Evolutionary conservation across 2,888 invertebrate genomes (phyloP), one percentile per base, ranked within the genome.

Genomic region (Hyles lineata): DNA sequence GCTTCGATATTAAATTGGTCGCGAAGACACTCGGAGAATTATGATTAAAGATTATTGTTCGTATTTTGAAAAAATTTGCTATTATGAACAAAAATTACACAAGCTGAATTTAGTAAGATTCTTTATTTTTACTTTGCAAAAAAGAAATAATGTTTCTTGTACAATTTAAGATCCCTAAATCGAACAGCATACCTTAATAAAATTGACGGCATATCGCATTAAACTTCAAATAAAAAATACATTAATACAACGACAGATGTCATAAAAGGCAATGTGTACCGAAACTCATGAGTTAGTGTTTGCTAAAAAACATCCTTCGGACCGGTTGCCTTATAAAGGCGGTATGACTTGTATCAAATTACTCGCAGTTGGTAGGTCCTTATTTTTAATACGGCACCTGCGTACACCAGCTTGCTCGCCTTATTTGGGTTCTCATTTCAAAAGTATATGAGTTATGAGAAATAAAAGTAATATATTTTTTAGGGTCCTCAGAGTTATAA

Each of bases 351-450:
- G 75, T 82, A 77, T 80, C 78, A 76, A 78, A 76, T 81, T 82
- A 75, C 78, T 72, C 73, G 72, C 82, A 81, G 79, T 78, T 82
- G 71, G 62, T 63, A 52, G 75, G 73, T 43, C 71, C 71, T 79
- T 82, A 77, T 80, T 79, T 78, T 78, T 76, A 76, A 75, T 76
- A 74, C 70, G 43, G 63, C 82, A 81, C 78, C 80, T 82, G 81
- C 62, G 61, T 52, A 58, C 17, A 32, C 52, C 70, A 70, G 73
- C 70, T 73, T 70, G 72, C 52, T 25, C 35, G 19, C 70, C 70
- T 52, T 70, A 73, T 62, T 73, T 70, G 70, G 70, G 29, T 58
- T 19, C 55, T 62, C 58, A 67, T 32, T 67, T 35, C 35, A 23
- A 63, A 23, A 63, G 58, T 19, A 61, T n/a, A 72, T 35, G 67